These are phyloP conservation scores for Neotragus moschatus DNA, from an alignment of 2,113 vertebrate genomes.

Conservation along the genomic window DNA sequence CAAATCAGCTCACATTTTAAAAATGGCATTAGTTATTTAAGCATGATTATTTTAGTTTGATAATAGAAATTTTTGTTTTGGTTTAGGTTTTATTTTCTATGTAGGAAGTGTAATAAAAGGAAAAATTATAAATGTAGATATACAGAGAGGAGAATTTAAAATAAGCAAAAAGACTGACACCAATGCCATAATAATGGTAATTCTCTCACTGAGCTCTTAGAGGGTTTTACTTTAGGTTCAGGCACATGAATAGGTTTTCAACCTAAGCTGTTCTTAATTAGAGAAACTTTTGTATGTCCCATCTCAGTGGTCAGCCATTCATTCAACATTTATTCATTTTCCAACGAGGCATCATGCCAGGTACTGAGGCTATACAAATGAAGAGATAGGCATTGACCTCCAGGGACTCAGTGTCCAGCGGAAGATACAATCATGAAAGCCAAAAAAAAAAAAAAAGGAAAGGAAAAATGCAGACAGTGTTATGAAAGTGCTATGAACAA, in stretches of 20 bases:
- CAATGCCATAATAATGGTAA: background rate
- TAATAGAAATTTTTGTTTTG: background rate
- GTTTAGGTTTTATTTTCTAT: background rate
- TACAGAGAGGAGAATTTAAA: background rate
- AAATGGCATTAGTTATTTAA: background rate
- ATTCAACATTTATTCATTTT: background rate
- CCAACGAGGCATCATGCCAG: background rate
- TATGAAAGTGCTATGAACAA: background rate
- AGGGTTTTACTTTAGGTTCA: background rate
- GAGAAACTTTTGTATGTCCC: background rate
- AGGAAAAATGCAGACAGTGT: background rate
- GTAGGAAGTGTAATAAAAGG: background rate
- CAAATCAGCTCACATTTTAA: background rate
- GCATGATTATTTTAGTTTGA: background rate
- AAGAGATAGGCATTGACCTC: background rate
- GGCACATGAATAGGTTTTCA: background rate
- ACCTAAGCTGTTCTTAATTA: background rate
- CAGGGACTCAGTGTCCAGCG: background rate
- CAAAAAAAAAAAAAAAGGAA: background rate
- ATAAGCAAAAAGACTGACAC: background rate
- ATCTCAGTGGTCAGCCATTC: background rate
- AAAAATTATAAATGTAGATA: background rate
- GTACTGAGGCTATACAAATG: background rate
- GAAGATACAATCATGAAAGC: background rate
- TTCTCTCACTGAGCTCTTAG: background rate